These are phyloP conservation scores for Sarcophaga caerulescens DNA, from an alignment of 2,888 invertebrate genomes.

Conservation along the genomic window DNA sequence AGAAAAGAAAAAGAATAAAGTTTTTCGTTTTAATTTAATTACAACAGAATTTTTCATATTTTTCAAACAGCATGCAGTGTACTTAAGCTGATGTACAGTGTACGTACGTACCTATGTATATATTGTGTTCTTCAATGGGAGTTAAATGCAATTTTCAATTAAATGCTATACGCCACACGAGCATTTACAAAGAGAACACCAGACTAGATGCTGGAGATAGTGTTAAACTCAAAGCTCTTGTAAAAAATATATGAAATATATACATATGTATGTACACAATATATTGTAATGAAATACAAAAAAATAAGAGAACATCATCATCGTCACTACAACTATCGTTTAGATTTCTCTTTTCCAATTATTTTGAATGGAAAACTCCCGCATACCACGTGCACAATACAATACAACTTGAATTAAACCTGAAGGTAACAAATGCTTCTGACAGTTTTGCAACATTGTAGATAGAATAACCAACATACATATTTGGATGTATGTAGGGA, in stretches of 20 bases:
- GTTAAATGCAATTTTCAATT: slow-evolving; percentile 48
- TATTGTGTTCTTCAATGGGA: background rate
- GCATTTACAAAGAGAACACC: background rate
- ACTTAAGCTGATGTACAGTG: background rate
- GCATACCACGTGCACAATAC: background rate
- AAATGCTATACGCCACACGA: slow-evolving; percentile 23
- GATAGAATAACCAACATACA: slow-evolving; percentile 1
- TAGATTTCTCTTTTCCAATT: slow-evolving; percentile 25
- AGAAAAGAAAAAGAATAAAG: too few species aligned
- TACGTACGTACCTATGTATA: background rate
- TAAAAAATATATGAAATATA: background rate
- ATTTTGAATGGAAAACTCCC: slow-evolving; percentile 38
- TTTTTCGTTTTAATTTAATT: too few species aligned
- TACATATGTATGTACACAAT: background rate
- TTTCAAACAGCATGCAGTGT: background rate
- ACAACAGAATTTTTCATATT: background rate
- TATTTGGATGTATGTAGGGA: too few species aligned
- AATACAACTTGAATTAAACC: slow-evolving; percentile 36
- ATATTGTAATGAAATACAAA: background rate
- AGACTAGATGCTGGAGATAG: slow-evolving; percentile 4
- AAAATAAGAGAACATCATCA: background rate
- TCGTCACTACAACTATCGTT: background rate
- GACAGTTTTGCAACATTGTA: slow-evolving; percentile 42
- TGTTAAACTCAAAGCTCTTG: slow-evolving; percentile 23
- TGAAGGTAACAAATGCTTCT: slow-evolving; percentile 55